Conservation (phyloP, 2,888 invertebrate species). For the Amblyjoppa fuscipennis region DNA sequence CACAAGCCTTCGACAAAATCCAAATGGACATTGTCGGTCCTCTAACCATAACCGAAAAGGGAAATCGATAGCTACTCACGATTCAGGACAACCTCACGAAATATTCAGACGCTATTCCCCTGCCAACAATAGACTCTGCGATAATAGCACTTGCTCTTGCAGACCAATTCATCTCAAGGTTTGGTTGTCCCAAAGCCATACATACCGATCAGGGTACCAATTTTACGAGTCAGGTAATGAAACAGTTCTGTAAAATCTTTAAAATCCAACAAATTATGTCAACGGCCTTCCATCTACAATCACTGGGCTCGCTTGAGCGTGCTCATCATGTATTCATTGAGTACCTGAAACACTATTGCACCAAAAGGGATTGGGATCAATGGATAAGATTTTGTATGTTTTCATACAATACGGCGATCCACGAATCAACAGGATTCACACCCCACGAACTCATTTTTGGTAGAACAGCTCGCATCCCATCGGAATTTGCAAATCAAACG, state of each 20-base stretch:
- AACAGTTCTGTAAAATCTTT: constrained; percentile 55
- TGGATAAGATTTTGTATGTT: constrained; percentile 59
- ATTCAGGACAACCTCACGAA: constrained; percentile 30
- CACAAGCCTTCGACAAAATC: constrained; percentile 24
- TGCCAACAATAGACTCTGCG: not conserved
- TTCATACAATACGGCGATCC: constrained; percentile 61
- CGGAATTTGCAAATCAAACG: constrained; percentile 48
- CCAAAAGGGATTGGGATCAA: constrained; percentile 53
- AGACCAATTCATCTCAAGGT: constrained; percentile 58
- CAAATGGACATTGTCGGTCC: constrained; percentile 28
- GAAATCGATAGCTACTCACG: constrained; percentile 12
- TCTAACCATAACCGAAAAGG: constrained; percentile 1
- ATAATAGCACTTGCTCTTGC: constrained; percentile 16
- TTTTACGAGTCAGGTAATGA: constrained; percentile 62
- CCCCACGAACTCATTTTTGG: constrained; percentile 58
- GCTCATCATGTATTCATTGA: constrained; percentile 61
- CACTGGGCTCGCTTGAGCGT: constrained; percentile 56
- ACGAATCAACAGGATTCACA: constrained; percentile 58
- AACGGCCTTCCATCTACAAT: constrained; percentile 64
- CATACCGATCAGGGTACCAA: constrained; percentile 63
- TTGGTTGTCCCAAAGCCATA: constrained; percentile 58
- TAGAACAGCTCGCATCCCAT: constrained; percentile 53
- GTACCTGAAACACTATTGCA: constrained; percentile 64
- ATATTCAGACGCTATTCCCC: constrained; percentile 14
- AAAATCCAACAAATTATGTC: constrained; percentile 60